These are phyloP conservation scores for Epinotia nisella DNA, from an alignment of 2,888 invertebrate genomes.

Conservation along the genomic window DNA sequence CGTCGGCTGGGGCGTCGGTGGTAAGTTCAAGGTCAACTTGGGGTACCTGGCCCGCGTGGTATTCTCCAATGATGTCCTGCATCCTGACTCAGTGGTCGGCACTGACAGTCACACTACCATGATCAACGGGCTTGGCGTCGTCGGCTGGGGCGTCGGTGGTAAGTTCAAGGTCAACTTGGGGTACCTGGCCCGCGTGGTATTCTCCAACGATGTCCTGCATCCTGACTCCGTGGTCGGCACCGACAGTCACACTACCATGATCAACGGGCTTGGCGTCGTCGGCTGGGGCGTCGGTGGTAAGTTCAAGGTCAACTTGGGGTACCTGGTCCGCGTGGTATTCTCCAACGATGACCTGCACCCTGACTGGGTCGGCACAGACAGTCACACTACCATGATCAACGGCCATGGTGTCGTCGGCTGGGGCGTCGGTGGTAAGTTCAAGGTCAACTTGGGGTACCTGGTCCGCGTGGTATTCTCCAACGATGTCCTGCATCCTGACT, in stretches of 20 bases:
- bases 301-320: too few relatives aligned
- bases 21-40: constrained; percentile 87
- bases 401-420: constrained; percentile 96
- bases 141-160: constrained; percentile 98
- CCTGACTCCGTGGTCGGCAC: too few relatives aligned
- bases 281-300: too few relatives aligned
- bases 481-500: constrained; percentile 90
- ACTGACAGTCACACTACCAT: constrained; percentile 99
- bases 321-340: too few relatives aligned
- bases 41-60: constrained; percentile 95
- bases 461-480: too few relatives aligned
- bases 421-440: too few relatives aligned
- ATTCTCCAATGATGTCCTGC: constrained; percentile 88
- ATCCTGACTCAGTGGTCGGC: constrained; percentile 95
- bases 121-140: constrained; percentile 98
- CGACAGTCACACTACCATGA: too few relatives aligned
- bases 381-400: constrained; percentile 99
- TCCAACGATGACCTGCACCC: constrained; percentile 88
- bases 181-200: too few relatives aligned
- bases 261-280: too few relatives aligned
- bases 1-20: constrained; percentile 98
- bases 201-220: too few relatives aligned
- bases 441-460: too few relatives aligned
- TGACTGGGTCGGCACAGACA: constrained; percentile 98
- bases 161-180: constrained; percentile 76